phyloP scores from a whole-genome alignment of 2,888 invertebrate genomes.

The Drosophila nigricruria region DNA sequence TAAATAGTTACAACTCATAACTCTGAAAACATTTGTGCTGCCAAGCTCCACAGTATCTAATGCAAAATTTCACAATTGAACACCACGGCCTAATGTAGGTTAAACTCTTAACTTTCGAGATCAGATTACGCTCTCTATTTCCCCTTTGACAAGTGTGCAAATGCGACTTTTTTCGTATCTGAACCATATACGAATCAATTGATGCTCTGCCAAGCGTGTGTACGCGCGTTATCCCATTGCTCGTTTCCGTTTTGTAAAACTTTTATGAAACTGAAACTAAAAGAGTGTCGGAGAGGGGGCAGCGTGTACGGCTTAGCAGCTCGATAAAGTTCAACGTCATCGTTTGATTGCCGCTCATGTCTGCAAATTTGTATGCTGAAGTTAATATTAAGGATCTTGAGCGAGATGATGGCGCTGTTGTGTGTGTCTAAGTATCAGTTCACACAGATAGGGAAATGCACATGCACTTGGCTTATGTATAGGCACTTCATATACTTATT shows the following conservation, averaged over 20 bases:
- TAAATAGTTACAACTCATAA: no score
- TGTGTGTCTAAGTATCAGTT: conserved; percentile 68
- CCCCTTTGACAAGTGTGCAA: conserved; percentile 3
- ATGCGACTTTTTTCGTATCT: conserved; percentile 31
- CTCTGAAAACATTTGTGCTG: neutral
- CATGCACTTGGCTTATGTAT: conserved; percentile 27
- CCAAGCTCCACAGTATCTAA: neutral
- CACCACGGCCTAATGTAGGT: conserved; percentile 17
- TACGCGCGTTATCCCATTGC: conserved; percentile 49
- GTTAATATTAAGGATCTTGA: conserved; percentile 26
- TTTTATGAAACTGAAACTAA: conserved; percentile 49
- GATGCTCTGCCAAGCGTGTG: conserved; percentile 60
- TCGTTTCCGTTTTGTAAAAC: conserved; percentile 65
- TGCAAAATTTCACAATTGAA: neutral
- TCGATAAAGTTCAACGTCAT: conserved; percentile 44
- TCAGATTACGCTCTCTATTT: neutral
- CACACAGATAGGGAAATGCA: conserved; percentile 6
- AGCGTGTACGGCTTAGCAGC: neutral
- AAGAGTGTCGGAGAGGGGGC: neutral
- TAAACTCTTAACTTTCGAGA: conserved; percentile 16
- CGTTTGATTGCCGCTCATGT: conserved; percentile 27
- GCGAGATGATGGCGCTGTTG: conserved; percentile 62
- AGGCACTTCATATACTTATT: conserved; percentile 31
- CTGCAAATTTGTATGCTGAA: conserved; percentile 37
- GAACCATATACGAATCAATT: conserved; percentile 61